Conservation (phyloP, 1,140 invertebrate genomes). For the Panagrolaimus sp. region DNA sequence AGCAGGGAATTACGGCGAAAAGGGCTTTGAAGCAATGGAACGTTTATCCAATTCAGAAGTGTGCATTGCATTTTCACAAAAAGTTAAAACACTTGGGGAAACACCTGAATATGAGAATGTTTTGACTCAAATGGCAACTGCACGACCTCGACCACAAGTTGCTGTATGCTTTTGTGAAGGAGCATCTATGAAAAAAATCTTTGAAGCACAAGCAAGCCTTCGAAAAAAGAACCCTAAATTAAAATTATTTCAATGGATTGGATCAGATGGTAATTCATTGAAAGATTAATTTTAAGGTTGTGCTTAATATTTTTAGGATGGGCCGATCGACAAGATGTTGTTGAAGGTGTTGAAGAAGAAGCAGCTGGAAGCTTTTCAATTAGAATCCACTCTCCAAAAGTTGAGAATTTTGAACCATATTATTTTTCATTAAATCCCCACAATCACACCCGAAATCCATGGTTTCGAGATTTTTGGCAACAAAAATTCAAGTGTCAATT, state of each 20-base stretch:
- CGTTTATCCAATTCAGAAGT: conserved; percentile 65
- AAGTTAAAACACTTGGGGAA: conserved; percentile 54
- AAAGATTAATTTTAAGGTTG: no score
- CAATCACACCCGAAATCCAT: conserved; percentile 69
- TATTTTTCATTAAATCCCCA: conserved; percentile 67
- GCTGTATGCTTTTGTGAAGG: conserved; percentile 78
- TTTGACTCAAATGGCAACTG: conserved; percentile 65
- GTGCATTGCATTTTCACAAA: conserved; percentile 68
- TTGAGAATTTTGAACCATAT: conserved; percentile 67
- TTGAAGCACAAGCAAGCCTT: conserved; percentile 64
- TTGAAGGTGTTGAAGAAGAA: conserved; percentile 66
- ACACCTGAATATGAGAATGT: conserved; percentile 63
- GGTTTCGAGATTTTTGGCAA: conserved; percentile 74
- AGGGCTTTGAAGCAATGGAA: conserved; percentile 72
- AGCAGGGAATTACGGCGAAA: conserved; percentile 74
- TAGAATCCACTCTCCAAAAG: conserved; percentile 69
- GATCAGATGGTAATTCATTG: no score
- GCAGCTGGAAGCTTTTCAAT: conserved; percentile 72
- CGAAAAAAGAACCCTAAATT: conserved; percentile 48
- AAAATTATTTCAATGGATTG: conserved; percentile 52
- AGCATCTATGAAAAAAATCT: conserved; percentile 67
- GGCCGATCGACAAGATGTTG: no score
- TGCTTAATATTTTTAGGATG: conserved; percentile 61
- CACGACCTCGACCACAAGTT: conserved; percentile 65
- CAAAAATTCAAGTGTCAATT: conserved; percentile 67